Evolutionary conservation across 2,888 invertebrate species (phyloP).

Genomic region (Patella pellucida): DNA sequence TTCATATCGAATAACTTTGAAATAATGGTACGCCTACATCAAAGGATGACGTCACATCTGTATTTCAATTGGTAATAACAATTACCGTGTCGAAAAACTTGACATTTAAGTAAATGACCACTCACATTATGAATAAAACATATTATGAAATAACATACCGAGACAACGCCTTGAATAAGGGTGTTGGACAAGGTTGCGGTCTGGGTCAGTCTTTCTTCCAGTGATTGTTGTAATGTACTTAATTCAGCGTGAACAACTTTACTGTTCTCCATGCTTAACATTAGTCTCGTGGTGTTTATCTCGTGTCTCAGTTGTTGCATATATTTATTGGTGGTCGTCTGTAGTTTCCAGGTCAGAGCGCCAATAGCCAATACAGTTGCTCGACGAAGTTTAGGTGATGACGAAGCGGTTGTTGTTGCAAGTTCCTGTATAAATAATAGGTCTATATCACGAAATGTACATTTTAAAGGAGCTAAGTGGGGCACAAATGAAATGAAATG

Average conservation of each 20-base stretch:
- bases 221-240: constrained; percentile 27
- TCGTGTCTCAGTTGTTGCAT: constrained; percentile 34
- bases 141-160: constrained; percentile 25
- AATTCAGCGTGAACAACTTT: constrained; percentile 32
- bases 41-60: no score
- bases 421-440: constrained; percentile 19
- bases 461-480: no score
- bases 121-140: no score
- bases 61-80: no score
- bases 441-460: no score
- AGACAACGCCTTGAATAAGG: constrained; percentile 41
- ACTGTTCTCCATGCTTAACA: constrained; percentile 20
- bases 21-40: no score
- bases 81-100: no score
- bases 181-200: constrained; percentile 25
- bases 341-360: constrained; percentile 40
- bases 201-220: constrained; percentile 29
- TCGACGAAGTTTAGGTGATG: constrained; percentile 21
- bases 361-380: constrained; percentile 46
- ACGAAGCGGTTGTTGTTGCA: neutral
- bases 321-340: constrained; percentile 17
- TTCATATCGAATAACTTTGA: no score
- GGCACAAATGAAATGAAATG: no score
- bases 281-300: constrained; percentile 40
- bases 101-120: no score